phyloP scores from a whole-genome alignment of 1,140 invertebrate genomes.

The Diachasmimorpha longicaudata region DNA sequence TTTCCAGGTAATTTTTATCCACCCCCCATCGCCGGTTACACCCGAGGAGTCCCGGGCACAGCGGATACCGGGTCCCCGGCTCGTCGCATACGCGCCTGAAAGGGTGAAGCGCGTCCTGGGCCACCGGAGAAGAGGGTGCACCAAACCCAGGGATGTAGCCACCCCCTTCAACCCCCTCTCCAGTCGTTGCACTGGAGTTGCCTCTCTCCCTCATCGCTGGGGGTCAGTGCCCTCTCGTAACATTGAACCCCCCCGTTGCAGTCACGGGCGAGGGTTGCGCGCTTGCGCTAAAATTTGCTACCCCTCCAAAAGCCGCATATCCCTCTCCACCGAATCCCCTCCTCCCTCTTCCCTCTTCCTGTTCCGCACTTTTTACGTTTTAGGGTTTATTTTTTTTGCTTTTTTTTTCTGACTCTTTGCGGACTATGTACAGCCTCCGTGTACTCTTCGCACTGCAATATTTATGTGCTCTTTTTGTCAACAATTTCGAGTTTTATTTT shows the following conservation, averaged over 20 bases:
- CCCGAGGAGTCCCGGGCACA: background rate
- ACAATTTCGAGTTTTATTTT: no score
- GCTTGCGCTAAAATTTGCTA: conserved; percentile 45
- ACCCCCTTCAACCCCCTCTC: background rate
- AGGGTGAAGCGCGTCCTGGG: background rate
- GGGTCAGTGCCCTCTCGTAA: conserved; percentile 63
- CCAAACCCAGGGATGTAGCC: conserved; percentile 17
- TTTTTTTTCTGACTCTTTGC: no score
- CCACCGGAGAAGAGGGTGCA: conserved; percentile 13
- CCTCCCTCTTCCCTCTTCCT: no score
- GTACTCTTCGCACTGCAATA: no score
- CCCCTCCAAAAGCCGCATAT: conserved; percentile 34
- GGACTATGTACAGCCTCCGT: no score
- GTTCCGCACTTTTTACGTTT: no score
- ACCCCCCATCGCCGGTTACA: background rate
- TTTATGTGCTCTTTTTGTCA: no score
- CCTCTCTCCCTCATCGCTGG: conserved; percentile 33
- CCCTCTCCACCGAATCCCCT: background rate
- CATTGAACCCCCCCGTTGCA: conserved; percentile 63
- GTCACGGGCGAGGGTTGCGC: conserved; percentile 55
- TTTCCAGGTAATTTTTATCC: background rate
- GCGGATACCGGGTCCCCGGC: background rate
- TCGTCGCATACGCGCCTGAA: background rate
- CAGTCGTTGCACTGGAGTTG: conserved; percentile 35
- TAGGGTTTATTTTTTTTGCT: no score